These are phyloP conservation scores for Clavelina lepadiformis DNA, from an alignment of 23 tunicate species.

Conservation along the genomic window DNA sequence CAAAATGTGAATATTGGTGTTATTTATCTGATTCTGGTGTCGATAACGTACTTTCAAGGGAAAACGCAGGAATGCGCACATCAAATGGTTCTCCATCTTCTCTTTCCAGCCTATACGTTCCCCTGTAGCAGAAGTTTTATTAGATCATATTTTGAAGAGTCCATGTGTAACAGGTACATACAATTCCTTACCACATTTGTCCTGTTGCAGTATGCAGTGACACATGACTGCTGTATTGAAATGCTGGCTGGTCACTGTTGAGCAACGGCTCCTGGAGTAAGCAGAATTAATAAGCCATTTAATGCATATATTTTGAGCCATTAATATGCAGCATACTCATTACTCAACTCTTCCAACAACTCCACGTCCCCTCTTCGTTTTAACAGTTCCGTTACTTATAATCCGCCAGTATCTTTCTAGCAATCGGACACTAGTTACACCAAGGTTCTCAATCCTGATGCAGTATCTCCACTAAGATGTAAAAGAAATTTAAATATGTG, in stretches of 20 bases:
- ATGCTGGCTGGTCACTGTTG: slow-evolving; percentile 66
- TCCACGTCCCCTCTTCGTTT: slow-evolving; percentile 79
- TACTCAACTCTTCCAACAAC: slow-evolving; percentile 68
- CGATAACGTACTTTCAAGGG: slow-evolving; percentile 49
- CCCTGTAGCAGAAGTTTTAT: slow-evolving; percentile 37
- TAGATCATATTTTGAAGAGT: too few species aligned
- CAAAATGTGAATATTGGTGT: too few species aligned
- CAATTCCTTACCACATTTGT: slow-evolving; percentile 75
- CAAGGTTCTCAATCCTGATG: slow-evolving; percentile 77
- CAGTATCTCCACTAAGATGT: slow-evolving; percentile 68
- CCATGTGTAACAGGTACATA: not conserved
- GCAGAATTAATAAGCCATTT: not conserved
- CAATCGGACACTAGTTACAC: slow-evolving; percentile 45
- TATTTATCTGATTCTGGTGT: too few species aligned
- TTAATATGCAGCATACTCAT: not conserved
- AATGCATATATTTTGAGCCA: not conserved
- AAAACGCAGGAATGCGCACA: slow-evolving; percentile 77
- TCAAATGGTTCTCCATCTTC: slow-evolving; percentile 84
- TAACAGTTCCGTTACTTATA: slow-evolving; percentile 85
- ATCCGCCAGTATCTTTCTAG: slow-evolving; percentile 87
- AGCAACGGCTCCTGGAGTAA: slow-evolving; percentile 83
- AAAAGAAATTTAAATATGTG: too few species aligned
- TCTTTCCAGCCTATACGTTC: slow-evolving; percentile 66
- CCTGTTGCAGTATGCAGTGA: slow-evolving; percentile 76
- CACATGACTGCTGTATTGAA: slow-evolving; percentile 69